phyloP scores from a whole-genome alignment of 2,113 vertebrate species.

The Cynocephalus volans region DNA sequence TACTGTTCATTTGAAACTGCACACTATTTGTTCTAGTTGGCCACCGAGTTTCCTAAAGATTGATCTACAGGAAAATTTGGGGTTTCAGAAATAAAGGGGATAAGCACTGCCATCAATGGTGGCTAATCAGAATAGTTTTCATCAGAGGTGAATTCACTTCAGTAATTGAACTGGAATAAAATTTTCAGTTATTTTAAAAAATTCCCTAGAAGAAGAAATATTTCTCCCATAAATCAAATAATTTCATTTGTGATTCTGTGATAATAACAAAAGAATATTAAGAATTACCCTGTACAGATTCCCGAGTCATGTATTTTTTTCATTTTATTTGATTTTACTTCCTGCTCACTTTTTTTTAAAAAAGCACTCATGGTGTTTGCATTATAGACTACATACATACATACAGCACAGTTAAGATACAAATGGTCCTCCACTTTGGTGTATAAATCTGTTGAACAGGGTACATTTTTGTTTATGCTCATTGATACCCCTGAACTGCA shows the following conservation, averaged over 20 bases:
- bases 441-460: background rate
- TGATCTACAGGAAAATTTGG: background rate
- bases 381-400: background rate
- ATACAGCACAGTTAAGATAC: background rate
- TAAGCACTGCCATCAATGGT: background rate
- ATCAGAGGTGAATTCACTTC: background rate
- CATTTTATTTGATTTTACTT: slow-evolving; percentile 9
- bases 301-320: background rate
- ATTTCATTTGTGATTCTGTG: slow-evolving; percentile 29
- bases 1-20: slow-evolving; percentile 5
- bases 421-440: background rate
- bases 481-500: background rate
- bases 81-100: background rate
- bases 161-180: slow-evolving; percentile 48
- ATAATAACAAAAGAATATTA: background rate
- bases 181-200: background rate
- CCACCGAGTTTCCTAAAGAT: background rate
- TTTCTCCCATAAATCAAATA: background rate
- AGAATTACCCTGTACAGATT: background rate
- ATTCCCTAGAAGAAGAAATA: background rate
- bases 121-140: background rate
- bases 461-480: background rate
- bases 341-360: background rate
- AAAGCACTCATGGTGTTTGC: background rate
- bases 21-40: background rate